Conservation (phyloP, 2,797 vertebrate species). For the Acanthurus lineatus region DNA sequence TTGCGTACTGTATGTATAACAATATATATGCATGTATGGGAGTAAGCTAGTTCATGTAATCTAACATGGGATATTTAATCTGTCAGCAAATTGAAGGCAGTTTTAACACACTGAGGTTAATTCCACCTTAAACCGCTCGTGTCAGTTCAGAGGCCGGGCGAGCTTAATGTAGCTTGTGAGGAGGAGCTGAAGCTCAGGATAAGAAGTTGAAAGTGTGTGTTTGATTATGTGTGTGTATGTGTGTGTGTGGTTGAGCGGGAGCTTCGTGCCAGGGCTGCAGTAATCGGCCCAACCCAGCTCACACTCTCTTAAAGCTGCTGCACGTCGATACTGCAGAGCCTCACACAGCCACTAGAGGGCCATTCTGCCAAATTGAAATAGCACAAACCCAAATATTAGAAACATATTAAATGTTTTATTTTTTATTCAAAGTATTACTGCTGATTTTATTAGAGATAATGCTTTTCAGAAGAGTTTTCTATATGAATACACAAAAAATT, state of each 20-base stretch:
- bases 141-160: conserved; percentile 44
- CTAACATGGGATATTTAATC: conserved; percentile 37
- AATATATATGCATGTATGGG: not conserved
- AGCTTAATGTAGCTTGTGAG: conserved; percentile 51
- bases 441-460: conserved; percentile 2
- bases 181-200: conserved; percentile 47
- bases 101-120: conserved; percentile 45
- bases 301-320: conserved; percentile 38
- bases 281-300: conserved; percentile 58
- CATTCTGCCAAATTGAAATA: conserved; percentile 11
- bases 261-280: conserved; percentile 63
- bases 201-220: conserved; percentile 40
- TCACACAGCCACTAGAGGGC: conserved; percentile 51
- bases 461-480: not conserved
- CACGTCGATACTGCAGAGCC: conserved; percentile 48
- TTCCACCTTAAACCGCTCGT: conserved; percentile 44
- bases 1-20: conserved; percentile 31
- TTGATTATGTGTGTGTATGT: conserved; percentile 23
- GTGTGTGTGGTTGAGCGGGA: conserved; percentile 19
- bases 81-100: conserved; percentile 36
- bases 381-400: not conserved
- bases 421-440: not conserved
- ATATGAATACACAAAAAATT: not conserved
- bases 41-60: conserved; percentile 7
- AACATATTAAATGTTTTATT: not conserved